These are phyloP conservation scores for Drosophila arizonae DNA, from an alignment of 1,140 invertebrate genomes.

Conservation along the genomic window DNA sequence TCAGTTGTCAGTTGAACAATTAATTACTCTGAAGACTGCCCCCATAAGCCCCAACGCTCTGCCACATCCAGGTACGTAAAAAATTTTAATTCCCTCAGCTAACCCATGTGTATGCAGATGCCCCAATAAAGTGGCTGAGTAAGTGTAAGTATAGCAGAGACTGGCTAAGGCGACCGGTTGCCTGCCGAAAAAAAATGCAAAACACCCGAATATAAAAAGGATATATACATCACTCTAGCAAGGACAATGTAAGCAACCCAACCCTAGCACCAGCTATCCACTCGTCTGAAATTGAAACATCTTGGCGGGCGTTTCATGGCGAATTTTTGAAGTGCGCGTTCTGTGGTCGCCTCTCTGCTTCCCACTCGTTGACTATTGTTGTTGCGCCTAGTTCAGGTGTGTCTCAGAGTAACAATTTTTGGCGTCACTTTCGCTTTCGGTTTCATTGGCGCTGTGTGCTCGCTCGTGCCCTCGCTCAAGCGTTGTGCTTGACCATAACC, in stretches of 20 bases:
- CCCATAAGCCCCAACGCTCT: too few relatives aligned
- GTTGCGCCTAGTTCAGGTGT: conserved; percentile 52
- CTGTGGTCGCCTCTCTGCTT: conserved; percentile 23
- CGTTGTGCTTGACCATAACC: conserved; percentile 78
- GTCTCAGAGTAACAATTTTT: conserved; percentile 42
- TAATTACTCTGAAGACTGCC: not conserved
- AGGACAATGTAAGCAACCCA: not conserved
- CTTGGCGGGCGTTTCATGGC: conserved; percentile 55
- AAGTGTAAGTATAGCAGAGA: not conserved
- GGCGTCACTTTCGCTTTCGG: conserved; percentile 64
- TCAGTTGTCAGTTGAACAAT: conserved; percentile 4
- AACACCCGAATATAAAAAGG: not conserved
- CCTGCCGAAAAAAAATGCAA: not conserved
- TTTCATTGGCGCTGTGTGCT: conserved; percentile 33
- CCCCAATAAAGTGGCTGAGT: not conserved
- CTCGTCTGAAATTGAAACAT: conserved; percentile 44
- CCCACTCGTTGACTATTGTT: conserved; percentile 15
- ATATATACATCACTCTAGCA: not conserved
- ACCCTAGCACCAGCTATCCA: not conserved
- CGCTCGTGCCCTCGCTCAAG: conserved; percentile 68
- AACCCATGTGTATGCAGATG: not conserved
- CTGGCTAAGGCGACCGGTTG: conserved; percentile 12
- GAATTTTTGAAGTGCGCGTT: conserved; percentile 45
- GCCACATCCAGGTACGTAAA: not conserved
- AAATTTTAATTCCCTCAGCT: not conserved